A percentile compares a stretch with the other conserved stretches of the same genome.
Evolutionary conservation across 2,888 invertebrate genomes (phyloP).

Genomic region (Sympetrum striolatum): DNA sequence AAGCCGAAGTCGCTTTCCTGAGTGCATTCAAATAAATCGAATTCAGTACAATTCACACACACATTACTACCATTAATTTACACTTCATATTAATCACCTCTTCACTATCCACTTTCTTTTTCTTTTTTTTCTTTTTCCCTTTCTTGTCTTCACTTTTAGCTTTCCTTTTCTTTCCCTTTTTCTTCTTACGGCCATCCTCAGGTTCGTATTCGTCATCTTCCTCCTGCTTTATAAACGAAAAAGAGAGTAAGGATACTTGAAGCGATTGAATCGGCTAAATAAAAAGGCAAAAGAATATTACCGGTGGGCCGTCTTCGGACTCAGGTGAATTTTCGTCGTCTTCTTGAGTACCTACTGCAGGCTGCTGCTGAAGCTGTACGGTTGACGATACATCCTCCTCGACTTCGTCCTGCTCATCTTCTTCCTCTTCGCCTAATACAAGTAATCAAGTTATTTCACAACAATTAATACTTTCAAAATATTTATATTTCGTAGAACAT

Average conservation of each 20-base stretch:
- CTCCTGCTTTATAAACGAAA: constrained; percentile 61
- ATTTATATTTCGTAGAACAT: too few species aligned
- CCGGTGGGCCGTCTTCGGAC: constrained; percentile 74
- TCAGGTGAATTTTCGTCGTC: constrained; percentile 73
- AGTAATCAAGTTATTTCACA: neutral
- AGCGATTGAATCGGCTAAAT: neutral
- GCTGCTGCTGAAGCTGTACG: constrained; percentile 49
- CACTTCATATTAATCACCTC: constrained; percentile 63
- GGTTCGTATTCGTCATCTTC: constrained; percentile 89
- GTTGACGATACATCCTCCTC: constrained; percentile 60
- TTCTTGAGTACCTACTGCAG: constrained; percentile 53
- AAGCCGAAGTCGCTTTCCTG: constrained; percentile 66
- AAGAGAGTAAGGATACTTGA: neutral
- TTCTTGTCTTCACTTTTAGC: constrained; percentile 89
- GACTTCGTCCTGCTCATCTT: constrained; percentile 66
- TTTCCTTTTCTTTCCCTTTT: constrained; percentile 94
- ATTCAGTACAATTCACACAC: neutral
- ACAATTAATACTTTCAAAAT: too few species aligned
- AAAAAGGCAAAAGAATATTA: constrained; percentile 57
- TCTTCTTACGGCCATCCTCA: constrained; percentile 84
- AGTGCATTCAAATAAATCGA: constrained; percentile 14
- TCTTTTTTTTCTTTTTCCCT: constrained; percentile 93
- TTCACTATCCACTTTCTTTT: constrained; percentile 90
- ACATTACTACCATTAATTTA: constrained; percentile 43
- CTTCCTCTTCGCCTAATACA: constrained; percentile 70